Conservation (phyloP, 92 coral and sea anemone genomes). For the Isaurus tuberculatus region DNA sequence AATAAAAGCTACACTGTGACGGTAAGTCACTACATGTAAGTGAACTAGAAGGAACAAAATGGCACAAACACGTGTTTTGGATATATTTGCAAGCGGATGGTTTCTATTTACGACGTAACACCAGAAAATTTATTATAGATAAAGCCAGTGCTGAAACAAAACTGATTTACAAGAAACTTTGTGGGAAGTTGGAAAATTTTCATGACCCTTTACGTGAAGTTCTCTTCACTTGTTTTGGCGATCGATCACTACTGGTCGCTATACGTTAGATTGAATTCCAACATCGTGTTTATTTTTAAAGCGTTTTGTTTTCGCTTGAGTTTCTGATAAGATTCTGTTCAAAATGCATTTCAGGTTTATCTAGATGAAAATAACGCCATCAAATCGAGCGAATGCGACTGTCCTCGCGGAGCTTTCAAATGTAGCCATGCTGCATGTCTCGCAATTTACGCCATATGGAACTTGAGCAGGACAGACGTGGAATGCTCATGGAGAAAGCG, state of each 20-base stretch:
- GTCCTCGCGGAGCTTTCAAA: neutral
- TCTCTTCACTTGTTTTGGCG: conserved; percentile 9
- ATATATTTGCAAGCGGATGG: too few relatives aligned
- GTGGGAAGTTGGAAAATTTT: neutral
- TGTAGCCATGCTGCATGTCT: neutral
- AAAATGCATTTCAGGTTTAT: too few relatives aligned
- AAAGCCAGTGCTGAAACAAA: conserved; percentile 2
- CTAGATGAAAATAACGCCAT: too few relatives aligned
- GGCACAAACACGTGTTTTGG: too few relatives aligned
- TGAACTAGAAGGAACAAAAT: too few relatives aligned
- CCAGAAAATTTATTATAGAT: too few relatives aligned
- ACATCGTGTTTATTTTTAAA: conserved; percentile 1
- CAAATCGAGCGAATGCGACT: too few relatives aligned
- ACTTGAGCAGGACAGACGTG: neutral
- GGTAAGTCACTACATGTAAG: conserved; percentile 7
- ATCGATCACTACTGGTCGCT: conserved; percentile 5
- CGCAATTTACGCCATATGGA: neutral
- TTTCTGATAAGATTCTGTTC: too few relatives aligned
- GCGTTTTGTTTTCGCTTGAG: conserved; percentile 5
- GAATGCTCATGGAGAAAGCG: neutral
- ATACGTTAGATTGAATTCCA: conserved; percentile 4
- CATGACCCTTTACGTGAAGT: conserved; percentile 5
- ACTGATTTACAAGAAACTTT: neutral
- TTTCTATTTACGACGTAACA: too few relatives aligned
- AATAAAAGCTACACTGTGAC: conserved; percentile 9